These are phyloP conservation scores for Thunnus albacares DNA, from an alignment of 2,797 vertebrate genomes.

Conservation along the genomic window DNA sequence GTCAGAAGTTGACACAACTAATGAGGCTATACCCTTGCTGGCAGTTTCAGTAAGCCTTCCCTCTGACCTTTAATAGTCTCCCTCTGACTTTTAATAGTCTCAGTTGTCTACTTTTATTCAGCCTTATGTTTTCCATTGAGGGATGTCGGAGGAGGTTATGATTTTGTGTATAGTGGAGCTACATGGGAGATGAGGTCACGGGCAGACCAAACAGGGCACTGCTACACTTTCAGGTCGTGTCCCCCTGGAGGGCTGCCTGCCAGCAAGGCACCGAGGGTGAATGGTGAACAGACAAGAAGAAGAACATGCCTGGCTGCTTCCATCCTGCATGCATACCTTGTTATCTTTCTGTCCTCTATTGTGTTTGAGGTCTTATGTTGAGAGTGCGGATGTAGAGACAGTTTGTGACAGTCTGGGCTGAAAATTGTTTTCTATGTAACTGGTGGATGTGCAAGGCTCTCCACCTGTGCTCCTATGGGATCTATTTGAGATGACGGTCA, in stretches of 20 bases:
- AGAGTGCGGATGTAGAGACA: slow-evolving; percentile 11
- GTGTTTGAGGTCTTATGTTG: slow-evolving; percentile 53
- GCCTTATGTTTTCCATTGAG: slow-evolving; percentile 42
- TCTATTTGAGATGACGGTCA: not conserved
- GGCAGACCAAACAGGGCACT: slow-evolving; percentile 37
- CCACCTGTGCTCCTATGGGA: slow-evolving; percentile 1
- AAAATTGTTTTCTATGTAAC: slow-evolving; percentile 18
- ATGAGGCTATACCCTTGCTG: slow-evolving; percentile 40
- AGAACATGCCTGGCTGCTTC: slow-evolving; percentile 62
- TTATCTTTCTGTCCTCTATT: slow-evolving; percentile 49
- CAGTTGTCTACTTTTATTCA: slow-evolving; percentile 50
- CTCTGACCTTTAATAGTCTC: slow-evolving; percentile 5
- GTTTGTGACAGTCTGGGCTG: slow-evolving; percentile 22
- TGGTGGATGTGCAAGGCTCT: slow-evolving; percentile 2
- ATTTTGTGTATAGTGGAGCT: slow-evolving; percentile 51
- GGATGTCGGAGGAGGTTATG: slow-evolving; percentile 38
- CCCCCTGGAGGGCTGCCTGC: slow-evolving; percentile 55
- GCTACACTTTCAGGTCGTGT: slow-evolving; percentile 66
- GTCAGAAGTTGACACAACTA: slow-evolving; percentile 34
- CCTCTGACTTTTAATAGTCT: slow-evolving; percentile 53
- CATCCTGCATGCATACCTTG: slow-evolving; percentile 35
- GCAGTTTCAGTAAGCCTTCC: slow-evolving; percentile 35
- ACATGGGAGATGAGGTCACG: slow-evolving; percentile 54
- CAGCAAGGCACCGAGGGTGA: slow-evolving; percentile 53
- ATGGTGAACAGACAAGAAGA: slow-evolving; percentile 54